Conservation (phyloP, 2,113 vertebrate species). For the Xenopus borealis region DNA sequence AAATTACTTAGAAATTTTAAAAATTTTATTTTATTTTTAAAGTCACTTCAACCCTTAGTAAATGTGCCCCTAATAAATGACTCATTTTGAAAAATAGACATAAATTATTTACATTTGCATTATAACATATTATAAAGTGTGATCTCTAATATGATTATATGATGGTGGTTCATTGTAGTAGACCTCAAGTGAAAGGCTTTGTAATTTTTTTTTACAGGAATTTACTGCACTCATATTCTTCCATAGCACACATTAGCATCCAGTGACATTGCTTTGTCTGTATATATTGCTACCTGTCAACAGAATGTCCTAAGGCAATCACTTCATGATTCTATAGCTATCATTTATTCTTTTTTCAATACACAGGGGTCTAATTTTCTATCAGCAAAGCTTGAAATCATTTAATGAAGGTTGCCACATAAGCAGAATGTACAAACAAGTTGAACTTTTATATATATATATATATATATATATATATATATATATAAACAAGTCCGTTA, state of each 20-base stretch:
- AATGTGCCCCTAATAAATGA: too few species aligned
- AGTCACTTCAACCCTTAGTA: too few species aligned
- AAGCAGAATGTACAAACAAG: slow-evolving; percentile 82
- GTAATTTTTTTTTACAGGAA: slow-evolving; percentile 70
- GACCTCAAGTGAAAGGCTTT: slow-evolving; percentile 54
- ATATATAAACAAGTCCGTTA: too few species aligned
- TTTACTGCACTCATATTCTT: slow-evolving; percentile 78
- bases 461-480: too few species aligned
- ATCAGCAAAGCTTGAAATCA: slow-evolving; percentile 98
- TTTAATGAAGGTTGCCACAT: slow-evolving; percentile 78
- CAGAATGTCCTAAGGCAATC: slow-evolving; percentile 92
- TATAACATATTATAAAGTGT: too few species aligned
- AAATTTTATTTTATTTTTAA: too few species aligned
- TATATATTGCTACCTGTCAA: slow-evolving; percentile 93
- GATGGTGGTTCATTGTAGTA: slow-evolving; percentile 50
- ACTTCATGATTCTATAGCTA: slow-evolving; percentile 80
- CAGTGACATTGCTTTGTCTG: slow-evolving; percentile 84
- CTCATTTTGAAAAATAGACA: too few species aligned
- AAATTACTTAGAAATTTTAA: too few species aligned
- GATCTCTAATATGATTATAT: not conserved
- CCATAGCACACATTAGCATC: slow-evolving; percentile 92
- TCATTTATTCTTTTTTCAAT: slow-evolving; percentile 84
- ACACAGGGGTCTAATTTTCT: slow-evolving; percentile 91
- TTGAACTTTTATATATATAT: slow-evolving; percentile 65
- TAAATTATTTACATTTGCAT: too few species aligned